Evolutionary conservation across 30 jellyfish, hydroid and myxozoan species (phyloP).

Genomic region (Morbakka virulenta): DNA sequence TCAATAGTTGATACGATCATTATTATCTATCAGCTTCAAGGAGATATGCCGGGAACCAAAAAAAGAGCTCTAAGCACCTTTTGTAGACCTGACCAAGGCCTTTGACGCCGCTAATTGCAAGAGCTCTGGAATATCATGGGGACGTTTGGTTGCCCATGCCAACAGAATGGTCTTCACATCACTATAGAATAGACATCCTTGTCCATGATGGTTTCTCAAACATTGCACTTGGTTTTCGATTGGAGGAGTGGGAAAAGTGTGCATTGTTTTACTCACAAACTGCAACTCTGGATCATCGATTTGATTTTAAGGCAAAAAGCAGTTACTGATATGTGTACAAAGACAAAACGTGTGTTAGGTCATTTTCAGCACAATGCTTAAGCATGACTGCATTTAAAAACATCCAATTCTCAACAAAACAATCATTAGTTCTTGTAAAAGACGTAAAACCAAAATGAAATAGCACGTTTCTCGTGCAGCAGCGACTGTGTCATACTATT

Average conservation of each 20-base stretch:
- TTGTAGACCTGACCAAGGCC: too few species aligned
- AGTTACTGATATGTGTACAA: slow-evolving; percentile 4
- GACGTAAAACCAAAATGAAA: slow-evolving; percentile 6
- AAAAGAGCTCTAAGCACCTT: too few species aligned
- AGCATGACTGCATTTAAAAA: slow-evolving; percentile 31
- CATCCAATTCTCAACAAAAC: slow-evolving; percentile 14
- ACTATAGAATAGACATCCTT: slow-evolving; percentile 1
- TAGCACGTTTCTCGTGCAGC: too few species aligned
- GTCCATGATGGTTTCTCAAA: slow-evolving; percentile 31
- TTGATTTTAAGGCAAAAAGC: slow-evolving; percentile 6
- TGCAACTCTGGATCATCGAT: not conserved
- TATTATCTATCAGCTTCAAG: too few species aligned
- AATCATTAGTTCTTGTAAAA: slow-evolving; percentile 15
- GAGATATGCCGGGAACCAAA: too few species aligned
- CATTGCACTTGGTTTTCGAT: too few species aligned
- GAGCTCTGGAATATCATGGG: too few species aligned
- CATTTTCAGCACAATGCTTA: slow-evolving; percentile 42
- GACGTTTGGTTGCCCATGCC: too few species aligned
- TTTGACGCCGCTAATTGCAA: too few species aligned
- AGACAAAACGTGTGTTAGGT: slow-evolving; percentile 14
- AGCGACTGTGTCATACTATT: slow-evolving; percentile 19
- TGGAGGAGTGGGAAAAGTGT: too few species aligned
- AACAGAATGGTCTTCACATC: not conserved
- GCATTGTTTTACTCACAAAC: too few species aligned
- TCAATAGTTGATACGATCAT: too few species aligned